phyloP scores from a whole-genome alignment of 2,888 invertebrate species.

The Yponomeuta malinellus region DNA sequence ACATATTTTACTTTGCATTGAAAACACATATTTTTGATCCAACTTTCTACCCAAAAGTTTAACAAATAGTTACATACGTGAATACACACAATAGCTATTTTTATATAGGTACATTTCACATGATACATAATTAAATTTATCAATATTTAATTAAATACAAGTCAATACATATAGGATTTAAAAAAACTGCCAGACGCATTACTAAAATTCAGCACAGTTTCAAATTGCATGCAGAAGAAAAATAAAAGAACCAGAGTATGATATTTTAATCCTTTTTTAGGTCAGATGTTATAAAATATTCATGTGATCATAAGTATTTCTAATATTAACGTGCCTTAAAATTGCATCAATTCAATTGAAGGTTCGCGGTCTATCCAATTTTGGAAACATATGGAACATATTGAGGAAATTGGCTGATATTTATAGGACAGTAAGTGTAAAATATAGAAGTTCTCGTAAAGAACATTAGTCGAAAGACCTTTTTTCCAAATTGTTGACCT shows the following conservation, averaged over 20 bases:
- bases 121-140: neutral
- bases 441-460: too few species aligned
- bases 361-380: too few species aligned
- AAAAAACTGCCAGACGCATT: neutral
- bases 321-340: too few species aligned
- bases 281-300: too few species aligned
- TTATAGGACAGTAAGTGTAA: too few species aligned
- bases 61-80: neutral
- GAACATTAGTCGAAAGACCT: too few species aligned
- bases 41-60: neutral
- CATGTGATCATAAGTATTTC: too few species aligned
- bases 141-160: neutral
- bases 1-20: conserved; percentile 10
- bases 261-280: neutral
- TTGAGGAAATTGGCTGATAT: too few species aligned
- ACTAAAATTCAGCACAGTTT: neutral
- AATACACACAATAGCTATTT: neutral
- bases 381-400: too few species aligned
- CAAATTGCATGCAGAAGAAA: neutral
- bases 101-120: conserved; percentile 5
- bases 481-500: too few species aligned
- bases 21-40: conserved; percentile 7
- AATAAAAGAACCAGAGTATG: neutral
- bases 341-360: too few species aligned
- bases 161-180: neutral